These are phyloP conservation scores for Acropternis orthonyx DNA, from an alignment of 2,797 vertebrate species.

Conservation along the genomic window DNA sequence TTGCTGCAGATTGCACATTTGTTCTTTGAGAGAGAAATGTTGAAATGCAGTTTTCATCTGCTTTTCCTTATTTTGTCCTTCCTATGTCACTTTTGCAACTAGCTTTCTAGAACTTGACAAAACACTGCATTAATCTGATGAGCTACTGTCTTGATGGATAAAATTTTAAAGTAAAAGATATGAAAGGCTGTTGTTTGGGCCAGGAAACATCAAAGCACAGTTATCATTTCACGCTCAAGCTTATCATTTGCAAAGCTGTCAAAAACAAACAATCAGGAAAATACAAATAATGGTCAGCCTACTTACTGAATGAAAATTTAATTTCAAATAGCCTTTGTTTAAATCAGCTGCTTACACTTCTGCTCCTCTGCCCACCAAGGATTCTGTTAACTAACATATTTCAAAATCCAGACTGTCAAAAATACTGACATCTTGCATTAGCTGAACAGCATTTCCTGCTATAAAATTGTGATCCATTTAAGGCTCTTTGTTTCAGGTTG, in stretches of 20 bases:
- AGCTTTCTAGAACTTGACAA: constrained; percentile 15
- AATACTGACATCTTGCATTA: not conserved
- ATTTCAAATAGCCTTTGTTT: constrained; percentile 8
- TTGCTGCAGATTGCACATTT: constrained; percentile 23
- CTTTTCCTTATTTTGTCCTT: constrained; percentile 3
- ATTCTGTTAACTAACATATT: not conserved
- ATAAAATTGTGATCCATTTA: not conserved
- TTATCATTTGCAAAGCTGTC: constrained; percentile 45
- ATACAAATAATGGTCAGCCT: constrained; percentile 10
- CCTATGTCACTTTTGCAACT: not conserved
- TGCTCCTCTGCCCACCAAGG: not conserved
- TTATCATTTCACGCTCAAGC: not conserved
- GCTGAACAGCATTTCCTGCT: not conserved
- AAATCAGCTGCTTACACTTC: not conserved
- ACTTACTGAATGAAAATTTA: constrained; percentile 9
- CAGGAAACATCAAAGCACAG: not conserved
- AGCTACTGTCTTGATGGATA: constrained; percentile 16
- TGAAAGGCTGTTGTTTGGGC: not conserved
- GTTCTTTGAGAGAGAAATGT: constrained; percentile 21
- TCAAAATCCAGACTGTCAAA: constrained; percentile 11
- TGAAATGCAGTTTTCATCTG: not conserved
- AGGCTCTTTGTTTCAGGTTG: not conserved
- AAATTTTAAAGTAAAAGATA: constrained; percentile 38
- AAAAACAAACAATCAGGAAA: constrained; percentile 25
- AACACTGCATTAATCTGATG: not conserved